Evolutionary conservation across 2,888 invertebrate genomes (phyloP), one percentile per base, ranked within the genome.

Genomic region (Amiota communis): DNA sequence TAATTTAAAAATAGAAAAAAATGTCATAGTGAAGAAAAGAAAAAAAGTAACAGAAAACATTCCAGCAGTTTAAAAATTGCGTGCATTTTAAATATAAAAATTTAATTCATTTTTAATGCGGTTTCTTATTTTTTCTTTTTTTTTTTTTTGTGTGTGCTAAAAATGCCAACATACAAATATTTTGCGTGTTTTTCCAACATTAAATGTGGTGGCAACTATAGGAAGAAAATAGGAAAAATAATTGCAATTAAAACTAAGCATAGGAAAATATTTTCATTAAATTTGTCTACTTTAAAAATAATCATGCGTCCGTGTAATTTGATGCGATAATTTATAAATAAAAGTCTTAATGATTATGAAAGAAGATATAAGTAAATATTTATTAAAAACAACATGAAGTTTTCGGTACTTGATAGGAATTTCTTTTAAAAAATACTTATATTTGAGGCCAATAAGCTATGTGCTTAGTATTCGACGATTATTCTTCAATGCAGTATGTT

Each of bases 161-260:
- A 53, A 53, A 53, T 53, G n/a, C 53, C 53, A 15, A 15, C 13
- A n/a, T 11, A 59, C 20, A 59, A 59, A 59, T 20, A 17, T 17
- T 20, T n/a, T 59, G 59, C 59, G 59, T 59, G 59, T 59, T 59
- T 59, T 20, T 2, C 10, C 15, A 15, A 59, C 59, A 59, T 59
- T 11, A 20, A 59, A 36, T 36, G 59, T 59, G 20, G 59, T 59
- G 20, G 59, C 9, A 59, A 59, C 20, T 59, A 20, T 36, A 36
- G 36, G 6, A 36, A 36, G 8, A 36, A 2, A 53, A 53, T n/a
- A n/a, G n/a, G 12, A 12, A 53, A 53, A 12, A 4, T n/a, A 53
- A 2, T 53, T 53, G 53, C 12, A n/a, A 53, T 53, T 3, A 53
- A 53, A 53, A 4, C 12, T 53, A 53, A n/a, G 53, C 12, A 53